These are phyloP conservation scores for Gastrophryne carolinensis DNA, from an alignment of 2,797 vertebrate genomes.

Conservation along the genomic window DNA sequence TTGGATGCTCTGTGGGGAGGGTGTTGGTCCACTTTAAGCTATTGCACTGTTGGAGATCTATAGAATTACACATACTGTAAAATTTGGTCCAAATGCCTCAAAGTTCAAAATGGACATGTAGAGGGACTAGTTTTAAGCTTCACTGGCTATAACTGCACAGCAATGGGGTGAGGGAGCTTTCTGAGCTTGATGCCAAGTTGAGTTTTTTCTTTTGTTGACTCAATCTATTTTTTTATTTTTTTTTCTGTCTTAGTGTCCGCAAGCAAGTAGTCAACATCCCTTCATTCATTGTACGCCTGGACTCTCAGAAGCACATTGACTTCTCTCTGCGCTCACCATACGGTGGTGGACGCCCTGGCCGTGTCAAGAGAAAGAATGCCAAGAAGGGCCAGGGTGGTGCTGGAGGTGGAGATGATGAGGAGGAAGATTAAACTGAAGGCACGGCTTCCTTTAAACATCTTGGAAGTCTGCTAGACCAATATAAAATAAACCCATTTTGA, in stretches of 20 bases:
- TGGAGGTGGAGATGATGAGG: constrained; percentile 85
- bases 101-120: neutral
- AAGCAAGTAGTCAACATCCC: constrained; percentile 96
- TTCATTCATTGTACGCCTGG: constrained; percentile 90
- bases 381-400: constrained; percentile 90
- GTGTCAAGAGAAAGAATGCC: constrained; percentile 93
- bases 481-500: neutral
- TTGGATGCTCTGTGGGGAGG: no score
- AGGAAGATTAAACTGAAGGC: constrained; percentile 78
- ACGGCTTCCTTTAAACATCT: neutral
- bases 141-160: constrained; percentile 14
- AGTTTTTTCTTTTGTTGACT: no score
- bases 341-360: constrained; percentile 85
- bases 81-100: neutral
- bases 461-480: neutral
- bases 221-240: no score
- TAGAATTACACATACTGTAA: neutral
- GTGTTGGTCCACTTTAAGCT: no score
- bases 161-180: neutral
- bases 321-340: constrained; percentile 93
- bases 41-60: no score
- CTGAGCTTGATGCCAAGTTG: no score
- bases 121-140: neutral
- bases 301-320: constrained; percentile 95
- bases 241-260: constrained; percentile 73